These are phyloP conservation scores for Pristionchus exspectatus DNA, from an alignment of 2,888 invertebrate species.

Conservation along the genomic window DNA sequence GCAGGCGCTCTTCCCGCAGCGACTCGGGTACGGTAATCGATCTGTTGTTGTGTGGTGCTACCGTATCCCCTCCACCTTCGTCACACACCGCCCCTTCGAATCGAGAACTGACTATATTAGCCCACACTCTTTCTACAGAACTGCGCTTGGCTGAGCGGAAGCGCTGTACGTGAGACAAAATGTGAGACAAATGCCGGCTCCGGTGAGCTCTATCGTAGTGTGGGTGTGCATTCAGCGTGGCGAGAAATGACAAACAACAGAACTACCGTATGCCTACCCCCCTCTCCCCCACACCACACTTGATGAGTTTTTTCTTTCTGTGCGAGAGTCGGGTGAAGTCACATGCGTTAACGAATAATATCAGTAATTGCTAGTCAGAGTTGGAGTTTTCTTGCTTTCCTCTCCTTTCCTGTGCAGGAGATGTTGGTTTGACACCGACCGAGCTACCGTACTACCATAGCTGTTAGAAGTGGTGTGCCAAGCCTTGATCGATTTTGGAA, in stretches of 20 bases:
- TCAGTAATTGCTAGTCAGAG: slow-evolving; percentile 6
- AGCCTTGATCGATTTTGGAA: slow-evolving; percentile 14
- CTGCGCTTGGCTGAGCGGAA: slow-evolving; percentile 35
- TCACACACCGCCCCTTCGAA: slow-evolving; percentile 34
- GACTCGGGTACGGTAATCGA: slow-evolving; percentile 56
- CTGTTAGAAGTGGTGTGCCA: slow-evolving; percentile 25
- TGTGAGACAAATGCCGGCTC: not conserved
- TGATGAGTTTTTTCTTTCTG: not conserved
- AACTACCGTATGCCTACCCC: slow-evolving; percentile 37
- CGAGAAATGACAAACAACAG: slow-evolving; percentile 33
- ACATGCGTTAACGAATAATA: not conserved
- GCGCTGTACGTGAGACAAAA: not conserved
- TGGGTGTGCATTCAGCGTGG: slow-evolving; percentile 45
- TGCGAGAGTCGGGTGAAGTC: not conserved
- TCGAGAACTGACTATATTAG: slow-evolving; percentile 49
- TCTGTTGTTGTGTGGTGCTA: slow-evolving; percentile 55
- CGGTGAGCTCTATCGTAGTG: slow-evolving; percentile 51
- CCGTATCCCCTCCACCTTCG: slow-evolving; percentile 7
- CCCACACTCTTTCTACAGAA: slow-evolving; percentile 5
- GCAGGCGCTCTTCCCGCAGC: slow-evolving; percentile 70
- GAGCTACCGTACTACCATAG: slow-evolving; percentile 46
- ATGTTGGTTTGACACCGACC: not conserved
- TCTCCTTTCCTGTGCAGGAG: not conserved
- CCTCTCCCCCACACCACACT: slow-evolving; percentile 3
- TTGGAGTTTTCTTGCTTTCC: not conserved